Conservation (phyloP, 2,888 invertebrate species). For the Drosophila cracens region DNA sequence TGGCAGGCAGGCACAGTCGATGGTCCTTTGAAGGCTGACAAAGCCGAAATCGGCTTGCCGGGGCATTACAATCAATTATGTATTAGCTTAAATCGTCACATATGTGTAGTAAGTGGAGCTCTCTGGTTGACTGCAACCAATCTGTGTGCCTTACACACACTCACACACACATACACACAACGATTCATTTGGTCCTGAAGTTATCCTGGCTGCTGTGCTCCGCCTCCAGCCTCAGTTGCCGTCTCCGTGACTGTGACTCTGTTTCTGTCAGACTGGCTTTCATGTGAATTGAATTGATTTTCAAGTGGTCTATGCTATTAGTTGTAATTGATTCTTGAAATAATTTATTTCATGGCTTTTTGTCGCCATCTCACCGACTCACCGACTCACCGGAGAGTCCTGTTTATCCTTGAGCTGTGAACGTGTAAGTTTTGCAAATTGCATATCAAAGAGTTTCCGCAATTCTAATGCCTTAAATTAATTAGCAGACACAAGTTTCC, state of each 20-base stretch:
- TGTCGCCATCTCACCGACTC: constrained; percentile 53
- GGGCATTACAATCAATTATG: constrained; percentile 70
- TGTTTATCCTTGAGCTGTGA: constrained; percentile 19
- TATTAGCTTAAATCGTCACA: constrained; percentile 74
- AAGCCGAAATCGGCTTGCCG: constrained; percentile 59
- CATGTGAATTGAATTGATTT: constrained; percentile 76
- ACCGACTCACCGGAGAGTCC: constrained; percentile 9
- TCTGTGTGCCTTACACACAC: constrained; percentile 21
- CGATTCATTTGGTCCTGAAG: constrained; percentile 55
- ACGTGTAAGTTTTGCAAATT: constrained; percentile 59
- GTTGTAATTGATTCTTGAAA: constrained; percentile 77
- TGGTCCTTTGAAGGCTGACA: constrained; percentile 47
- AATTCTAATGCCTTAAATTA: constrained; percentile 60
- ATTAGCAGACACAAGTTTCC: constrained; percentile 46
- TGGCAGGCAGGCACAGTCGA: constrained; percentile 32
- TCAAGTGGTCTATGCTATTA: constrained; percentile 75
- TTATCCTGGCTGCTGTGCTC: constrained; percentile 34
- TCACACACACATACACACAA: constrained; percentile 12
- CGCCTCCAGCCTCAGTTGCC: constrained; percentile 17
- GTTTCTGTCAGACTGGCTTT: constrained; percentile 60
- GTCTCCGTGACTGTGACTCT: constrained; percentile 27
- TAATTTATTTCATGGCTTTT: constrained; percentile 74
- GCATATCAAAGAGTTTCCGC: constrained; percentile 37
- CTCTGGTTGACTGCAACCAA: constrained; percentile 43
- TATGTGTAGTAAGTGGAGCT: constrained; percentile 42